A percentile compares a stretch with the other conserved stretches of the same genome.
Evolutionary conservation across 2,113 vertebrate species (phyloP).

Genomic region (Grallaria varia): DNA sequence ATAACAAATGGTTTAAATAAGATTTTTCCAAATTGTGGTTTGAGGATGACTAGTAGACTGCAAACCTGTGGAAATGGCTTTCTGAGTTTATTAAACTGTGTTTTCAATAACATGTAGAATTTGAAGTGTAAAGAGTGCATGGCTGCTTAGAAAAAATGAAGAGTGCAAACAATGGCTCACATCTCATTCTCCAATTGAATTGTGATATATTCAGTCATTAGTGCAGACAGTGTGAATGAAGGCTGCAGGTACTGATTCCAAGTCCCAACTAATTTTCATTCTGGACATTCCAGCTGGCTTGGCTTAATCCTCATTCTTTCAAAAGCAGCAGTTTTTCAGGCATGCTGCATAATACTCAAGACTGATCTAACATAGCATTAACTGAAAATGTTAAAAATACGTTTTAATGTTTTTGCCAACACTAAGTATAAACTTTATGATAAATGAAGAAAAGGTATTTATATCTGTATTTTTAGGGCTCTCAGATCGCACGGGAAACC

Average conservation of each 20-base stretch:
- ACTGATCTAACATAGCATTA: not conserved
- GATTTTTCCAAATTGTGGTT: not conserved
- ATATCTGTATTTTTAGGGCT: conserved; percentile 18
- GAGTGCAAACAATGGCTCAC: not conserved
- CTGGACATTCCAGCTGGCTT: not conserved
- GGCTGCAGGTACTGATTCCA: not conserved
- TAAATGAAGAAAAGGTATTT: not conserved
- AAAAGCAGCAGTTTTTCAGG: not conserved
- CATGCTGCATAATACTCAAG: not conserved
- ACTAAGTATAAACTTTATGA: not conserved
- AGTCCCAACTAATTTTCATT: not conserved
- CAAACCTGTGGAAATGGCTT: not conserved
- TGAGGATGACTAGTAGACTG: not conserved
- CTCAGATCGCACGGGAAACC: conserved; percentile 5
- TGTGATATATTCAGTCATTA: not conserved
- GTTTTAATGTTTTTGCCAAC: not conserved
- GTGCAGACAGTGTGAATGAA: not conserved
- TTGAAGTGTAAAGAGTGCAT: not conserved
- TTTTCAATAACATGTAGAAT: not conserved
- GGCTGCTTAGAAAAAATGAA: not conserved
- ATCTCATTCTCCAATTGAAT: not conserved
- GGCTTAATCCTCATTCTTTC: not conserved
- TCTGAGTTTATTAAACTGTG: not conserved
- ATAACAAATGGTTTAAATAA: not conserved
- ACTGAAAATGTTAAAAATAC: conserved; percentile 42